These are phyloP conservation scores for Caranx melampygus DNA, from an alignment of 2,113 vertebrate genomes.

Conservation along the genomic window DNA sequence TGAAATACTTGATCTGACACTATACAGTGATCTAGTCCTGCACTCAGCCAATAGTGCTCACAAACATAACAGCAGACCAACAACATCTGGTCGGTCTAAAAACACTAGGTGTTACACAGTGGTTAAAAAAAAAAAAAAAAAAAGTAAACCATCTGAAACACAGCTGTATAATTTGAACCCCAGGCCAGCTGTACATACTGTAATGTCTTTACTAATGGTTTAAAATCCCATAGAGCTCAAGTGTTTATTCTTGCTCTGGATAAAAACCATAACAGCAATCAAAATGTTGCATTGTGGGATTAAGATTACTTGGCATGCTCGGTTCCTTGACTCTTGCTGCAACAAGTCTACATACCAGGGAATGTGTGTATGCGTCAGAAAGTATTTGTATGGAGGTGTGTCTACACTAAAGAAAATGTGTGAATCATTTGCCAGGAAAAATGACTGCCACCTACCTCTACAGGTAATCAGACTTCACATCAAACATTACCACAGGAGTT, in stretches of 20 bases:
- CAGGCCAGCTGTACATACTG: slow-evolving; percentile 36
- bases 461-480: background rate
- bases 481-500: slow-evolving; percentile 2
- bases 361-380: slow-evolving; percentile 25
- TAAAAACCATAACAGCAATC: slow-evolving; percentile 19
- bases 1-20: slow-evolving; percentile 1
- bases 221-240: background rate
- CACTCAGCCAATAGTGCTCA: background rate
- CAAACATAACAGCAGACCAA: slow-evolving; percentile 4
- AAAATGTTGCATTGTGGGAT: slow-evolving; percentile 54
- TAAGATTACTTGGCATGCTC: slow-evolving; percentile 58
- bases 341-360: slow-evolving; percentile 74
- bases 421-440: slow-evolving; percentile 31
- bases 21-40: background rate
- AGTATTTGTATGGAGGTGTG: slow-evolving; percentile 29
- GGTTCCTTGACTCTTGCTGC: slow-evolving; percentile 57
- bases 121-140: slow-evolving; percentile 25
- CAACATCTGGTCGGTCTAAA: slow-evolving; percentile 53
- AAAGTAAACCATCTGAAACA: slow-evolving; percentile 34
- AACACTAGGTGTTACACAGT: slow-evolving; percentile 30
- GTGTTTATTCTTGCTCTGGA: too few species aligned
- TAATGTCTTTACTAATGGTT: slow-evolving; percentile 35
- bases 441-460: slow-evolving; percentile 10
- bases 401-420: slow-evolving; percentile 23
- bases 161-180: slow-evolving; percentile 44